Evolutionary conservation across 2,113 vertebrate genomes (phyloP).

Genomic region (Cebus imitator): DNA sequence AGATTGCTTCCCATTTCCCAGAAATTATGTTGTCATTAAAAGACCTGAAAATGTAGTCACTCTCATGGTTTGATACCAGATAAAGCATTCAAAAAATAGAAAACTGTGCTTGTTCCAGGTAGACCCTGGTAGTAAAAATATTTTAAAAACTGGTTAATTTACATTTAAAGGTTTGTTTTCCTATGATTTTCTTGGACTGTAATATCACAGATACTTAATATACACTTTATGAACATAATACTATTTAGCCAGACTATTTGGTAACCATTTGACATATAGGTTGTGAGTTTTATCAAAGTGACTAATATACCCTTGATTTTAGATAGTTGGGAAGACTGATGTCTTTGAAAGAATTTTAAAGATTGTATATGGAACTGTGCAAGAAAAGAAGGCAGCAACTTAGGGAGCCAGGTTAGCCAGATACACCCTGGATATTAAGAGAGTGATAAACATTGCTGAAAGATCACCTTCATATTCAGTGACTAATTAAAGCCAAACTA

Average conservation of each 20-base stretch:
- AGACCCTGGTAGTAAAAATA: not conserved
- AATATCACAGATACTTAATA: not conserved
- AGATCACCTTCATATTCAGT: not conserved
- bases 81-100: not conserved
- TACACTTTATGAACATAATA: not conserved
- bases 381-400: not conserved
- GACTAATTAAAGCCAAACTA: not conserved
- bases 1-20: not conserved
- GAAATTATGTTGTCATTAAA: not conserved
- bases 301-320: not conserved
- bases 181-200: not conserved
- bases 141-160: not conserved
- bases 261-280: not conserved
- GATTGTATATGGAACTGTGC: not conserved
- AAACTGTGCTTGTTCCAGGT: not conserved
- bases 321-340: not conserved
- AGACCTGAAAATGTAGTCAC: not conserved
- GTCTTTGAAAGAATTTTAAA: slow-evolving; percentile 1
- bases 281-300: not conserved
- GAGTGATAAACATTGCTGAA: not conserved
- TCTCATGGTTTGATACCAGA: not conserved
- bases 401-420: not conserved
- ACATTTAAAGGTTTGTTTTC: not conserved
- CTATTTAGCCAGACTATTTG: not conserved
- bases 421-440: not conserved